Base-by-base conservation (phyloP, 1,140 invertebrate species). In the Drosophila sp. region DNA sequence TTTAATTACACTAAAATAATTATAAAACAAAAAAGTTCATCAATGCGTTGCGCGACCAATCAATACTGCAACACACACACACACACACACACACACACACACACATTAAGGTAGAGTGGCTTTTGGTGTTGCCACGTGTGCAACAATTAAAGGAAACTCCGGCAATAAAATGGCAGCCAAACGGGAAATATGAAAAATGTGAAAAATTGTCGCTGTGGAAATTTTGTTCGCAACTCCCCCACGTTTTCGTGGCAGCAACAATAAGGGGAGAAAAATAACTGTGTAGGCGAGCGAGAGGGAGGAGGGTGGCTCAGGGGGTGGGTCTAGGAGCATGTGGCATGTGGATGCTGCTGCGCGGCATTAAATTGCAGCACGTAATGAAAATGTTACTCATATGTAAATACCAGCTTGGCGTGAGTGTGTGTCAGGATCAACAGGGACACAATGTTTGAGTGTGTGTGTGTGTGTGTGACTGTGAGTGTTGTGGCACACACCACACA, bases 351-450 rank as follows among this genome's bases (percentile, higher is more conserved):
- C 40, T 27, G 21, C 18, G 36, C 6, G 34, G 34, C 9, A 18
- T 53, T 18, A 27, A 29, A 29, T 46, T 61, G 45, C 58, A 48
- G 71, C 77, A 74, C 78, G 80, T 77, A 84, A 86, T 84, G 64
- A 77, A 80, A 86, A 77, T 82, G 81, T 83, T 67, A 65, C 57
- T 67, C 62, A 40, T 77, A 75, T 81, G 80, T 56, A 80, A 76
- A 81, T 65, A 56, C 45, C 50, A 21, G 43, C 27, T 16, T 48
- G 11, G 29, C 40, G 18, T 7, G 25, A 0, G 14, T 53, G 21
- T 45, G 4, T 75, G 64, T 59, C 45, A 61, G 58, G 53, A 78
- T 65, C 66, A 73, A 50, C 62, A 79, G 80, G 78, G 72, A 63
- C 62, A 75, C 61, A 71, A 59, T 66, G 56, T 32, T 54, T 57